Evolutionary conservation across 2,888 invertebrate species (phyloP).

Genomic region (Isotomurus palustris): DNA sequence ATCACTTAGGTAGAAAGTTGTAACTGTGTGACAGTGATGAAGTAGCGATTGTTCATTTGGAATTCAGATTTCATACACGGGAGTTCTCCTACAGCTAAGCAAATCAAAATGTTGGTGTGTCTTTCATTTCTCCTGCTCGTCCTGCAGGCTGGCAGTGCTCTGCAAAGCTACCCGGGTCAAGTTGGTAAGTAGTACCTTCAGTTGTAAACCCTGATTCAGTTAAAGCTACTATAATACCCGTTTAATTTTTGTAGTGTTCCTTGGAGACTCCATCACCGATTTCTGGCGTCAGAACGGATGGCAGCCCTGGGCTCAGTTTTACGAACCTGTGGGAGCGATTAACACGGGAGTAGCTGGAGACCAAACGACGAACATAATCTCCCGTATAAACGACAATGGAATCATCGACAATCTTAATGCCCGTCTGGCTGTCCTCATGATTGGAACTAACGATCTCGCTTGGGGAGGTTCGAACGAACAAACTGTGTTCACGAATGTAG

Average conservation of each 20-base stretch:
- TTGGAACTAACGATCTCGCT: constrained; percentile 28
- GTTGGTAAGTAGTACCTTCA: no score
- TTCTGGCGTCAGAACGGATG: constrained; percentile 15
- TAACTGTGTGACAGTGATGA: no score
- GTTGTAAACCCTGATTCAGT: no score
- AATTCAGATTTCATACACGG: no score
- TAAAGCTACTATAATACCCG: no score
- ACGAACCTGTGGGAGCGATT: constrained; percentile 15
- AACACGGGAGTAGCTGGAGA: constrained; percentile 19
- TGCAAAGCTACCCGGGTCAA: no score
- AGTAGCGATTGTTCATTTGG: no score
- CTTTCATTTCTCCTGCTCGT: no score
- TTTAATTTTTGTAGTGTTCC: constrained; percentile 22
- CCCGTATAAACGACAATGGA: constrained; percentile 17
- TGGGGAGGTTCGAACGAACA: neutral
- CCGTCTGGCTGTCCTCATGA: constrained; percentile 15
- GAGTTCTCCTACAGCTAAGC: no score
- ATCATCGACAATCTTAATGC: constrained; percentile 18
- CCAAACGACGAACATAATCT: constrained; percentile 12
- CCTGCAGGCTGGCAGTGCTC: no score
- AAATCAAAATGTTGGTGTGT: no score
- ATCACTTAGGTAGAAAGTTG: no score
- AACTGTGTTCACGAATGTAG: constrained; percentile 10
- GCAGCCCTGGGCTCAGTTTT: constrained; percentile 15
- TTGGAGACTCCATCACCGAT: constrained; percentile 32